Evolutionary conservation across 2,797 vertebrate genomes (phyloP).

Genomic region (Heterohyrax brucei): DNA sequence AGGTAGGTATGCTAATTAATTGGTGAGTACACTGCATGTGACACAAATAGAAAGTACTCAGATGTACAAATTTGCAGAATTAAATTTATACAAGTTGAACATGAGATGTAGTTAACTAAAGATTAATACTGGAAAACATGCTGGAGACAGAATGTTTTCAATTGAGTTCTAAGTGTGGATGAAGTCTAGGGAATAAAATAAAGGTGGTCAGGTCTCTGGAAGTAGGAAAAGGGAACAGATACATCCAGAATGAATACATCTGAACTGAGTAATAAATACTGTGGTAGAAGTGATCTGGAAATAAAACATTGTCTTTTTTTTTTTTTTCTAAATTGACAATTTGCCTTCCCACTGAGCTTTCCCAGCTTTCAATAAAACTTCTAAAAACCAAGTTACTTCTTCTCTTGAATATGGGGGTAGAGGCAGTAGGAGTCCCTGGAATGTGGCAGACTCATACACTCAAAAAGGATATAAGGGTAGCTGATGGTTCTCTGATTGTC

Average conservation of each 20-base stretch:
- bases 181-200: not conserved
- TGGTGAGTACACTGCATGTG: not conserved
- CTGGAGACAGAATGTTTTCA: slow-evolving; percentile 28
- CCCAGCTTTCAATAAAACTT: not conserved
- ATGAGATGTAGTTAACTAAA: not conserved
- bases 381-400: not conserved
- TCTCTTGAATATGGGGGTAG: not conserved
- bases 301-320: not conserved
- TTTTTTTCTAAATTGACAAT: not conserved
- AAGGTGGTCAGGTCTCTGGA: not conserved
- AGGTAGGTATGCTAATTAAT: not conserved
- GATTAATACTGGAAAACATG: not conserved
- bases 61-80: not conserved
- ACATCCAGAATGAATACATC: not conserved
- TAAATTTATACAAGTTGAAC: slow-evolving; percentile 7
- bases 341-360: not conserved
- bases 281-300: not conserved
- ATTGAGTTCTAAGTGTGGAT: not conserved
- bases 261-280: not conserved
- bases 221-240: not conserved
- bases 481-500: not conserved
- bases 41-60: not conserved
- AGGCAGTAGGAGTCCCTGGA: not conserved
- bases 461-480: not conserved
- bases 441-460: not conserved